Percentiles rank a stretch among this genome's conserved stretches.
Evolutionary conservation across 2,797 vertebrate species (phyloP).

Genomic region (Labeo calbasu): DNA sequence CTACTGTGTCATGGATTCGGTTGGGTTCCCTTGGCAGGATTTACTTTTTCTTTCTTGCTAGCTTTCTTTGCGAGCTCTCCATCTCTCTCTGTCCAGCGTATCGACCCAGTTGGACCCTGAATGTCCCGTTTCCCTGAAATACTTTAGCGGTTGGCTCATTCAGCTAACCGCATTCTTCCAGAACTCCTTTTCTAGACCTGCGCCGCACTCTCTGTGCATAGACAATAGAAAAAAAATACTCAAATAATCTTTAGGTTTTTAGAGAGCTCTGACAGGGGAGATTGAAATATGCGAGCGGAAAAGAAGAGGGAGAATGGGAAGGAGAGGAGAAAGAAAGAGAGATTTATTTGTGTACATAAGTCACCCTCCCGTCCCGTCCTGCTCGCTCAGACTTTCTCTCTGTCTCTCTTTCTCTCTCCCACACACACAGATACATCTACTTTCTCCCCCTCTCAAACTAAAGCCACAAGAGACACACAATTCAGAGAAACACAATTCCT

Average conservation of each 20-base stretch:
- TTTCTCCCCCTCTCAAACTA: slow-evolving; percentile 29
- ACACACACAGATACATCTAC: slow-evolving; percentile 20
- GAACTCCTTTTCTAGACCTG: slow-evolving; percentile 61
- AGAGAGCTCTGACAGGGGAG: neutral
- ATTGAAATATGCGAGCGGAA: slow-evolving; percentile 23
- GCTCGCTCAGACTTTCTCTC: slow-evolving; percentile 5
- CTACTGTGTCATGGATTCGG: slow-evolving; percentile 49
- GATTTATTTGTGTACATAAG: slow-evolving; percentile 41
- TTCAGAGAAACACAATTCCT: slow-evolving; percentile 21
- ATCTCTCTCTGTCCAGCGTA: slow-evolving; percentile 26
- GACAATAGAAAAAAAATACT: slow-evolving; percentile 25
- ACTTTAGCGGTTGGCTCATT: slow-evolving; percentile 80
- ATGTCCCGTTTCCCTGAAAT: slow-evolving; percentile 69
- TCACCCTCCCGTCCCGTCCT: slow-evolving; percentile 1
- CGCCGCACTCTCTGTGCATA: neutral
- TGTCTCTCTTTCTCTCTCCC: neutral
- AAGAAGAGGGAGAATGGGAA: slow-evolving; percentile 15
- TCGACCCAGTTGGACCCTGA: slow-evolving; percentile 24
- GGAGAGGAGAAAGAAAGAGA: slow-evolving; percentile 20
- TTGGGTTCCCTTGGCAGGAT: slow-evolving; percentile 28
- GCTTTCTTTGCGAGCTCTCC: slow-evolving; percentile 30
- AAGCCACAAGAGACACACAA: slow-evolving; percentile 33
- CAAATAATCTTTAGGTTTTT: slow-evolving; percentile 23
- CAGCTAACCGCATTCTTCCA: slow-evolving; percentile 77
- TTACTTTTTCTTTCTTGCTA: slow-evolving; percentile 11